Conservation (phyloP, 2,888 invertebrate species). For the Stenoptilia bipunctidactyla region DNA sequence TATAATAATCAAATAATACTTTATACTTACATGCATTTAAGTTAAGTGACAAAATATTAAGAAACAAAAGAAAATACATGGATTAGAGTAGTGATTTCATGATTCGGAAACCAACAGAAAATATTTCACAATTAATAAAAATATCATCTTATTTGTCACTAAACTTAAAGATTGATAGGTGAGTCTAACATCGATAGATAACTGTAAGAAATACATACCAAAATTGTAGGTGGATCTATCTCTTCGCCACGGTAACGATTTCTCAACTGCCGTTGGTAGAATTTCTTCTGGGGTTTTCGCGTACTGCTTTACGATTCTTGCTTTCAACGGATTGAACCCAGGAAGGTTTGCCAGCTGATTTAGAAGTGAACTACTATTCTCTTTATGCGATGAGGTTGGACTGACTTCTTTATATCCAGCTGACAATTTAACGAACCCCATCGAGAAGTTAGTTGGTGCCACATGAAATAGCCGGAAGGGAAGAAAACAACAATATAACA, state of each 20-base stretch:
- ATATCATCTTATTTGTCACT: too few relatives aligned
- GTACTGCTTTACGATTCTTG: conserved; percentile 78
- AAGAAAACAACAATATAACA: conserved; percentile 67
- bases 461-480: conserved; percentile 67
- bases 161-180: conserved; percentile 8
- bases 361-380: conserved; percentile 78
- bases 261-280: conserved; percentile 82
- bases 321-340: conserved; percentile 78
- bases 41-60: not conserved
- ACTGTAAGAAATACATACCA: conserved; percentile 70
- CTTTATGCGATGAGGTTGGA: conserved; percentile 70
- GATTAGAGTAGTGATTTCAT: too few relatives aligned
- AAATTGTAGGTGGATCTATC: conserved; percentile 80
- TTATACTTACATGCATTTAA: too few relatives aligned
- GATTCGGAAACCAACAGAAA: too few relatives aligned
- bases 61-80: too few relatives aligned
- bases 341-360: conserved; percentile 78
- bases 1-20: too few relatives aligned
- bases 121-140: too few relatives aligned
- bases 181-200: conserved; percentile 4
- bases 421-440: conserved; percentile 42
- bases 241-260: conserved; percentile 87
- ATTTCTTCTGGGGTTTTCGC: conserved; percentile 74
- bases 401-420: conserved; percentile 68
- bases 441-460: conserved; percentile 54